Evolutionary conservation across 2,797 vertebrate species (phyloP).

Genomic region (Cossypha dichroa): DNA sequence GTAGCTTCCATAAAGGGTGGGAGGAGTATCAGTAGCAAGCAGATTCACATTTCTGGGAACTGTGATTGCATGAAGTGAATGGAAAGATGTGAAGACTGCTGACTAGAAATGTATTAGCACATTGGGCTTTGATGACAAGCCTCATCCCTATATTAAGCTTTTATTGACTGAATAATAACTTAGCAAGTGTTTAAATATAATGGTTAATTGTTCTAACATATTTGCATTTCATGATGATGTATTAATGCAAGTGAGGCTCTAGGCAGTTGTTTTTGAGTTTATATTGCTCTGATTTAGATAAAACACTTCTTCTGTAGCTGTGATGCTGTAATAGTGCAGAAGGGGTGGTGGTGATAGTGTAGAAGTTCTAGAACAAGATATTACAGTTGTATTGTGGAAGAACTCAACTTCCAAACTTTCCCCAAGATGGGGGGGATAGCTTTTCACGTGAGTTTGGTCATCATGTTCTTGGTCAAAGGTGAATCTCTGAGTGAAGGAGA

Average conservation of each 20-base stretch:
- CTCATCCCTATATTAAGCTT: background rate
- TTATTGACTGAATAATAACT: background rate
- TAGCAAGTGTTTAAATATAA: background rate
- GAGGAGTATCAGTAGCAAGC: background rate
- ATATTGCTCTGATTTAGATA: background rate
- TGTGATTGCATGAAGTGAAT: background rate
- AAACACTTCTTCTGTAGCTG: background rate
- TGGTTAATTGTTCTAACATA: background rate
- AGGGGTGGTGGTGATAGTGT: background rate
- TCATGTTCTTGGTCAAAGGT: background rate
- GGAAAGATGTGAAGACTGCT: background rate
- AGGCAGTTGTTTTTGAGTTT: background rate
- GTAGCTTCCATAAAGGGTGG: background rate
- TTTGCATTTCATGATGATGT: background rate
- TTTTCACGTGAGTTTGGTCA: background rate
- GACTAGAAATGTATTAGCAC: background rate
- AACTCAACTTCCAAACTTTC: background rate
- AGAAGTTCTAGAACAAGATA: background rate
- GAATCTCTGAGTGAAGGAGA: background rate
- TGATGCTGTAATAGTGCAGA: background rate
- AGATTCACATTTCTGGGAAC: background rate
- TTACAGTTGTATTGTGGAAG: background rate
- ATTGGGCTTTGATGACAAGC: background rate
- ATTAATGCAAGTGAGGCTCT: background rate
- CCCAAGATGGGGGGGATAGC: accelerated